Percentiles rank a stretch among this genome's conserved stretches.
phyloP scores from a whole-genome alignment of 2,113 vertebrate species.

The Holacanthus passer region DNA sequence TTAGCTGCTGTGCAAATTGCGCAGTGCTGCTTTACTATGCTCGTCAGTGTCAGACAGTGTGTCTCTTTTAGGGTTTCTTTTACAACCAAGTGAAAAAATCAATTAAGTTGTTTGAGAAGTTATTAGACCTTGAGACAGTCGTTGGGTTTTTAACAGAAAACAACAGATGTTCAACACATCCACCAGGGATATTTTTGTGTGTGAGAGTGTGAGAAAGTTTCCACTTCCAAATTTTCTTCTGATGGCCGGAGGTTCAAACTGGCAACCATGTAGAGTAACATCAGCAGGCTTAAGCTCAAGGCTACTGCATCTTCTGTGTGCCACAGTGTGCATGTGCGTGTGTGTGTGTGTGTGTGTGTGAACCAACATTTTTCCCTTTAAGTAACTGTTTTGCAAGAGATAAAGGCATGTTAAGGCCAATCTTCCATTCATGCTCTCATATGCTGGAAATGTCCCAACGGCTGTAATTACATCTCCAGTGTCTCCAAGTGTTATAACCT shows the following conservation, averaged over 20 bases:
- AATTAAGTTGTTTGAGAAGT: not conserved
- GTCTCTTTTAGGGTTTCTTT: not conserved
- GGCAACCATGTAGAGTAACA: not conserved
- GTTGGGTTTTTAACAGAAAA: not conserved
- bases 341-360: not conserved
- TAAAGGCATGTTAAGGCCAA: not conserved
- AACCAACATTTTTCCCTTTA: not conserved
- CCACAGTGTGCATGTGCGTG: not conserved
- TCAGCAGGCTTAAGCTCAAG: not conserved
- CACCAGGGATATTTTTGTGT: not conserved
- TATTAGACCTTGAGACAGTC: not conserved
- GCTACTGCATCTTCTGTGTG: not conserved
- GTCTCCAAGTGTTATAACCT: not conserved
- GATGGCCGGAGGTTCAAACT: slow-evolving; percentile 7
- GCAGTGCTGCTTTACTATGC: not conserved
- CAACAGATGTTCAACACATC: not conserved
- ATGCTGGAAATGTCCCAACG: not conserved
- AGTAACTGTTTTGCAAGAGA: not conserved
- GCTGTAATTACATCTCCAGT: not conserved
- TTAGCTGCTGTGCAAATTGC: not conserved
- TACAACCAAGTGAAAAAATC: not conserved
- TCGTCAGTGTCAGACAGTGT: not conserved
- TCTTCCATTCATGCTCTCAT: not conserved
- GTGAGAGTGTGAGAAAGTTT: not conserved
- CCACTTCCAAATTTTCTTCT: not conserved